Conservation (phyloP, 2,113 vertebrate species). For the Phylloscopus trochiloides region DNA sequence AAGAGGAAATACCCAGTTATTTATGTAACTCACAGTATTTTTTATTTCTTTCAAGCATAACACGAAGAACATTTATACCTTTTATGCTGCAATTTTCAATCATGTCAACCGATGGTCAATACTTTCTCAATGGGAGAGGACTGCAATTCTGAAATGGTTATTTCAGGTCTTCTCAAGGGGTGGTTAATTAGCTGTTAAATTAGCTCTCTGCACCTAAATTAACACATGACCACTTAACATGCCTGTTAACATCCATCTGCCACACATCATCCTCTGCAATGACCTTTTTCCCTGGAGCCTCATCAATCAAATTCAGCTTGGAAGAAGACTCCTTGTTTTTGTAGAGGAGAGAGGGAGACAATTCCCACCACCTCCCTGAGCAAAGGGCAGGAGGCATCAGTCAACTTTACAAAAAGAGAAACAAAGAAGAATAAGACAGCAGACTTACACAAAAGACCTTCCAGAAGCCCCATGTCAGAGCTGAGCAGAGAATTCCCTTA, state of each 20-base stretch:
- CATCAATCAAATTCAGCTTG: neutral
- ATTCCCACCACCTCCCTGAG: neutral
- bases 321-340: neutral
- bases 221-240: neutral
- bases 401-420: neutral
- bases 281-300: neutral
- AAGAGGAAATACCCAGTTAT: neutral
- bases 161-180: neutral
- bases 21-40: neutral
- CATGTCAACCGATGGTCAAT: neutral
- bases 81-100: neutral
- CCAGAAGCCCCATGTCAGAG: neutral
- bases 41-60: neutral
- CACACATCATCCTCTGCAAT: neutral
- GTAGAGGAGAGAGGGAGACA: neutral
- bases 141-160: neutral
- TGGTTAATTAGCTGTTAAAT: neutral
- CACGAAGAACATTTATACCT: neutral
- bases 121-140: neutral
- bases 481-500: neutral
- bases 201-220: neutral
- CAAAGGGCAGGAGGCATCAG: neutral
- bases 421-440: neutral
- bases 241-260: neutral
- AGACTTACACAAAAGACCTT: neutral